These are phyloP conservation scores for Cliona cf. orientalis DNA, from an alignment of 37 sponge, comb jelly and placozoan species.

Conservation along the genomic window DNA sequence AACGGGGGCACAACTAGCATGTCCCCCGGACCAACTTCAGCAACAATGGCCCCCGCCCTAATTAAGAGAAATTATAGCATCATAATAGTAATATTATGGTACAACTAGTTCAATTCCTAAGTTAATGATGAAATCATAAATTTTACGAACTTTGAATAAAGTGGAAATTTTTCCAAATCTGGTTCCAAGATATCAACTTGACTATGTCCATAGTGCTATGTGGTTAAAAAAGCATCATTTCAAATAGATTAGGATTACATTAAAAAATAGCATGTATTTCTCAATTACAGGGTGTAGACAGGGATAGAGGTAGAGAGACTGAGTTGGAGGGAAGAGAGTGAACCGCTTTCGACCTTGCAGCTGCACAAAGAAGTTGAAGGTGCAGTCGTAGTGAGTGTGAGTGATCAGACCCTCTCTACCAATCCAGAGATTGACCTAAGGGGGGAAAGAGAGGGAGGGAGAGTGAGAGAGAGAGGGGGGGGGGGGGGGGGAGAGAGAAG, in stretches of 20 bases:
- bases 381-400: conserved; percentile 74
- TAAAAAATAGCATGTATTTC: not conserved
- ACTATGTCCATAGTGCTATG: conserved; percentile 80
- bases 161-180: conserved; percentile 42
- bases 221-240: not conserved
- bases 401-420: conserved; percentile 65
- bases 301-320: conserved; percentile 70
- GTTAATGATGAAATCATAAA: too few species aligned
- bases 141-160: conserved; percentile 30
- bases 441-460: not conserved
- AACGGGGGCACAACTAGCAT: conserved; percentile 83
- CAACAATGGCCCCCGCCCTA: conserved; percentile 20
- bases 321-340: conserved; percentile 59
- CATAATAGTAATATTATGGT: too few species aligned
- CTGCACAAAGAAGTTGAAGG: conserved; percentile 79
- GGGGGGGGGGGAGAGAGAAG: conserved; percentile 4
- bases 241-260: not conserved
- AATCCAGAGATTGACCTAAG: conserved; percentile 74
- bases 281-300: conserved; percentile 72
- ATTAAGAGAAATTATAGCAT: too few species aligned
- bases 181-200: conserved; percentile 62
- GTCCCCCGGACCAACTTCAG: conserved; percentile 71
- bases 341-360: conserved; percentile 67
- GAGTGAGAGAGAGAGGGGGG: not conserved
- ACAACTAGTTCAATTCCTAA: too few species aligned